A percentile compares a stretch with the other conserved stretches of the same genome.
phyloP scores from a whole-genome alignment of 2,888 invertebrate genomes.

The Junonia oenone region DNA sequence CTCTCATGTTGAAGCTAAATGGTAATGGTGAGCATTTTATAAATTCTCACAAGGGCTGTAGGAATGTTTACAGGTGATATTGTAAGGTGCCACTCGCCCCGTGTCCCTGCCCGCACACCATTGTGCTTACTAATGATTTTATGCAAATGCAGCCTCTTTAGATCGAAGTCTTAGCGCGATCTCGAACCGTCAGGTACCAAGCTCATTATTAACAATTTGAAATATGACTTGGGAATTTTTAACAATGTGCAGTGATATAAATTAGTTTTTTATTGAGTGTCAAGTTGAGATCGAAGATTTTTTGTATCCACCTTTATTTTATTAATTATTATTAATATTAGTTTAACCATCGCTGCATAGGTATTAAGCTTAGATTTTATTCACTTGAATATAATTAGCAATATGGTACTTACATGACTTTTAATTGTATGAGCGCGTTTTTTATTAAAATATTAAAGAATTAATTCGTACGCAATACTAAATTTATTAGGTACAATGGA shows the following conservation, averaged over 20 bases:
- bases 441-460: too few relatives aligned
- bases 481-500: too few relatives aligned
- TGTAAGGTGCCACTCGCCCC: constrained; percentile 68
- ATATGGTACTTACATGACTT: too few relatives aligned
- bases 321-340: constrained; percentile 16
- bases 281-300: constrained; percentile 26
- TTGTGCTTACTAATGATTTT: constrained; percentile 81
- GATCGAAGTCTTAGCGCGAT: constrained; percentile 80
- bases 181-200: constrained; percentile 76
- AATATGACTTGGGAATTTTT: constrained; percentile 72
- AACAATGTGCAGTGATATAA: constrained; percentile 56
- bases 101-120: constrained; percentile 76
- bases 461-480: too few relatives aligned
- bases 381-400: background rate
- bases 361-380: background rate
- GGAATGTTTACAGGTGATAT: constrained; percentile 55
- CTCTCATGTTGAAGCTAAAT: background rate
- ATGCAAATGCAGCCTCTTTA: constrained; percentile 79
- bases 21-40: constrained; percentile 38
- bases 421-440: too few relatives aligned
- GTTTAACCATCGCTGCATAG: background rate
- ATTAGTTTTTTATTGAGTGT: constrained; percentile 57
- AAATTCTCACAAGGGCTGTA: constrained; percentile 33
- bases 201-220: constrained; percentile 78
- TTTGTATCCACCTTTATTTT: constrained; percentile 3